Conservation (phyloP, 1,140 invertebrate genomes). For the Eurosta solidaginis region DNA sequence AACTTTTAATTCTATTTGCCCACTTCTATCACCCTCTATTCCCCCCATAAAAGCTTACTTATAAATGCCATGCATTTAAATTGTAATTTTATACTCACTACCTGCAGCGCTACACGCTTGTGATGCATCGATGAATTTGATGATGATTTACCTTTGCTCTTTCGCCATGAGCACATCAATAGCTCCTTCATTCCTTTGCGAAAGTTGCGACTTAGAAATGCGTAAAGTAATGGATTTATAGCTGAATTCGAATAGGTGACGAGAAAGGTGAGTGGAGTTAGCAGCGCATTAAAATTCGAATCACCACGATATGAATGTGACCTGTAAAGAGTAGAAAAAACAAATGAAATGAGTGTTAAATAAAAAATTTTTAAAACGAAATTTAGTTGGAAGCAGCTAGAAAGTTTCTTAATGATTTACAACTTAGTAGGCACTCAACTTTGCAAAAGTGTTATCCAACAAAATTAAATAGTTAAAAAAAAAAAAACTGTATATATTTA, state of each 20-base stretch:
- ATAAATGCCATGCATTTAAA: background rate
- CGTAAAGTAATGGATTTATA: constrained; percentile 83
- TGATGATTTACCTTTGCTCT: constrained; percentile 56
- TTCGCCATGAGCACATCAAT: constrained; percentile 64
- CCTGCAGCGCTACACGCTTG: constrained; percentile 56
- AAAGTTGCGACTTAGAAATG: constrained; percentile 80
- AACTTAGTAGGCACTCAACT: no score
- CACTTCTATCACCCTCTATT: background rate
- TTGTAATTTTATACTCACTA: constrained; percentile 33
- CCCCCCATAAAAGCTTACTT: background rate
- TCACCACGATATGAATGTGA: constrained; percentile 68
- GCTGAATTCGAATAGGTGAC: constrained; percentile 84
- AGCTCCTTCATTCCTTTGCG: constrained; percentile 73
- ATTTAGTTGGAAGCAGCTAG: background rate
- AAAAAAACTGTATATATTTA: no score
- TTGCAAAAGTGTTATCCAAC: no score
- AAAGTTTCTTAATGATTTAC: no score
- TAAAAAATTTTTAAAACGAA: background rate
- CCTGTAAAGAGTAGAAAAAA: constrained; percentile 65
- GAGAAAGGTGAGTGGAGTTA: constrained; percentile 82
- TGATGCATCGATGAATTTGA: constrained; percentile 58
- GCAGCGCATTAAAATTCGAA: constrained; percentile 71
- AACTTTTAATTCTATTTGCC: background rate
- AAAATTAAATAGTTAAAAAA: no score
- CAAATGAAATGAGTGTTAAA: constrained; percentile 13